Base-by-base conservation (phyloP, 1,140 invertebrate species). In the Calephelis nemesis region DNA sequence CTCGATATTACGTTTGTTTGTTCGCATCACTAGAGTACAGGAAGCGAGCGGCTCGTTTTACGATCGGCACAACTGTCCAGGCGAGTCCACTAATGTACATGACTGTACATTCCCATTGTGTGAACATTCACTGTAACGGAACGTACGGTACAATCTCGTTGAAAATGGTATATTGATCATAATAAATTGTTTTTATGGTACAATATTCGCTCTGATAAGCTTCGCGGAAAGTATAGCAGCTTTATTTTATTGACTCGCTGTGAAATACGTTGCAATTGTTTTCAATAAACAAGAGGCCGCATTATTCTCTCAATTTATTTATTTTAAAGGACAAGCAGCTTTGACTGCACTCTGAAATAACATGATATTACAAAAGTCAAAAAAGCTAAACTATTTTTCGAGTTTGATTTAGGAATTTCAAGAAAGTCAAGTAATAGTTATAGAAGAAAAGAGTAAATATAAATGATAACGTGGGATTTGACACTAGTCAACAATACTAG, bases 111-210 rank as follows among this genome's bases (percentile, higher is more conserved):
- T 60, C 30, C 58, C 58, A 60, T 60, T 60, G 58, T 60, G 58
- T 60, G 58, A 60, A 60, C 58, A 60, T 60, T 60, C 58, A 60
- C 58, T 60, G 58, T 60, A 60, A 60, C 58, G 39, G 58, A 60
- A 60, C 58, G 58, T 60, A 60, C 11, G 58, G 58, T 60, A 60
- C 58, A 60, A 60, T 60, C 58, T 60, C 58, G 58, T 60, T n/a
- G 58, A 60, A 60, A 60, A 60, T 60, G 58, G 39, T 60, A 60
- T 42, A 60, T 60, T 39, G 58, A 60, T 60, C 39, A 60, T 60
- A 60, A 60, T 60, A 60, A 60, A 60, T 60, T 60, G 58, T 60
- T 60, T 60, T 60, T 60, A 60, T 39, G 58, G n/a, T 60, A 60
- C 58, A 42, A 60, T 60, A 60, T 60, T 60, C 58, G 58, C 58